These are phyloP conservation scores for Aphis gossypii DNA, from an alignment of 1,140 invertebrate genomes.

Conservation along the genomic window DNA sequence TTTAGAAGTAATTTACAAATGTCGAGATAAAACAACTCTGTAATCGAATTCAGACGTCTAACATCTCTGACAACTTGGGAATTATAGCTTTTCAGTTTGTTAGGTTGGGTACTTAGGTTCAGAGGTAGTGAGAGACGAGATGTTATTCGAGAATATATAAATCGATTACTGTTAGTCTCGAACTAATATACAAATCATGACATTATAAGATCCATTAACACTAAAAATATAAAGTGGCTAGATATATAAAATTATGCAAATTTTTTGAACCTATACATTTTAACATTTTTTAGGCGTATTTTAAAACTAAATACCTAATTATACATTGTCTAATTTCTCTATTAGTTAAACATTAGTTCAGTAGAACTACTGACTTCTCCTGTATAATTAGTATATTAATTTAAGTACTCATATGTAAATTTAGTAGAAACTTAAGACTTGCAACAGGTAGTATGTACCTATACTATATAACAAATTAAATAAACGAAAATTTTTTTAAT, in stretches of 20 bases:
- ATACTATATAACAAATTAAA: not conserved
- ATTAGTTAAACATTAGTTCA: not conserved
- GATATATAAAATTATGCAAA: not conserved
- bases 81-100: not conserved
- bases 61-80: not conserved
- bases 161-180: not conserved
- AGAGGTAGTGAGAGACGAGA: not conserved
- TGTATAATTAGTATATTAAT: not conserved
- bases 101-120: not conserved
- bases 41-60: not conserved
- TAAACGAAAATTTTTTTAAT: not conserved
- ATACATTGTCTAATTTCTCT: not conserved
- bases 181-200: not conserved
- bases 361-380: not conserved
- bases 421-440: not conserved
- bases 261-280: not conserved
- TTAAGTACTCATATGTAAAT: not conserved
- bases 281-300: not conserved
- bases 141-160: not conserved
- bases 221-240: not conserved
- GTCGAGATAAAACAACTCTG: not conserved
- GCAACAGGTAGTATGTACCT: not conserved
- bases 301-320: not conserved
- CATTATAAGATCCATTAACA: not conserved
- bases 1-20: slow-evolving; percentile 4